These are phyloP conservation scores for Marasmarcha lunaedactyla DNA, from an alignment of 2,888 invertebrate species.

Conservation along the genomic window DNA sequence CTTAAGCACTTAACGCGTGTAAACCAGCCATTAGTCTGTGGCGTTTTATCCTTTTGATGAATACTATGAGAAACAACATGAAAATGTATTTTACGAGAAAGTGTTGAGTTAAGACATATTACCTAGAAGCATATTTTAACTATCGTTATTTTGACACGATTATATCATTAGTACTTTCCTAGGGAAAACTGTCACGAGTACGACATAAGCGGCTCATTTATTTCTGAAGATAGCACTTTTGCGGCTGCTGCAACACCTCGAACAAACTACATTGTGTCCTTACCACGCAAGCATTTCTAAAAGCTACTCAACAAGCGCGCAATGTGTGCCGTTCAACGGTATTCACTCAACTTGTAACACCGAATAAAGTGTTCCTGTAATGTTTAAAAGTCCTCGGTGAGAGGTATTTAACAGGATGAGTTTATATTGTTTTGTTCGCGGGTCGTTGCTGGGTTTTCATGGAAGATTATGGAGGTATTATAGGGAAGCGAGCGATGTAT, in stretches of 20 bases:
- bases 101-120: no score
- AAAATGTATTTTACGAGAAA: no score
- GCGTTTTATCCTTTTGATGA: no score
- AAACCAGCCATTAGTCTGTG: no score
- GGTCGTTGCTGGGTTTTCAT: constrained; percentile 17
- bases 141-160: no score
- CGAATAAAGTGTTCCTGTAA: constrained; percentile 21
- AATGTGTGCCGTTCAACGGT: constrained; percentile 39
- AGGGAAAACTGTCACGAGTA: constrained; percentile 4
- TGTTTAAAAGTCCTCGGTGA: constrained; percentile 16
- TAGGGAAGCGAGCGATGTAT: not conserved
- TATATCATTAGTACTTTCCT: no score
- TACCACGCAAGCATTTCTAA: constrained; percentile 17
- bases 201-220: constrained; percentile 25
- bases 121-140: no score
- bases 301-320: constrained; percentile 26
- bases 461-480: not conserved
- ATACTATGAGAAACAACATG: no score
- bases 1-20: no score
- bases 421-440: constrained; percentile 12
- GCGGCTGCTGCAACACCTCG: not conserved
- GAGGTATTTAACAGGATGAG: constrained; percentile 13
- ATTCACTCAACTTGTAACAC: constrained; percentile 18
- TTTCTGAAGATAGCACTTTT: constrained; percentile 12
- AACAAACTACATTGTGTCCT: constrained; percentile 28